These are phyloP conservation scores for Malthinus seriepunctatus DNA, from an alignment of 2,888 invertebrate species.

Conservation along the genomic window DNA sequence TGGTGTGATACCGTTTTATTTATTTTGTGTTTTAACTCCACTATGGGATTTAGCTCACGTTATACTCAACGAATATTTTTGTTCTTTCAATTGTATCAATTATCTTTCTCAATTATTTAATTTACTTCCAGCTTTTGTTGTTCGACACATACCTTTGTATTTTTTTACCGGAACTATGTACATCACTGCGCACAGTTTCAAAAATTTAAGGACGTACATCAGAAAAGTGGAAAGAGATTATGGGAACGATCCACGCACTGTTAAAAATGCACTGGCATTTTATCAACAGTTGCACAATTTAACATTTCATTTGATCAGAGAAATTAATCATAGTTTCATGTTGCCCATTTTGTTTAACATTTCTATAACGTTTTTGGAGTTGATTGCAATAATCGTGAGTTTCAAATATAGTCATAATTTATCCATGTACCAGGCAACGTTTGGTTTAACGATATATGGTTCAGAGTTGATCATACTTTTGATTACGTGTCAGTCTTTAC, in stretches of 20 bases:
- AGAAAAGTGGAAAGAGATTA: not conserved
- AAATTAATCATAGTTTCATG: not conserved
- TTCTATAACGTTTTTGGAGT: constrained; percentile 9
- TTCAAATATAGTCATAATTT: constrained; percentile 6
- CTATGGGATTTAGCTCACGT: not conserved
- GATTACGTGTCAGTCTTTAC: not conserved
- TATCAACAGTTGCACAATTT: not conserved
- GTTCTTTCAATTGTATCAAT: not conserved
- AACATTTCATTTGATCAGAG: not conserved
- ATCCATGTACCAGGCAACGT: not conserved
- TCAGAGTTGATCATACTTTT: not conserved
- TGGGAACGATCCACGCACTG: not conserved
- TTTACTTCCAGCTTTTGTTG: not conserved
- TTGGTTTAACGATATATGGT: constrained; percentile 6
- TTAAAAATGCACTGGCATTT: not conserved
- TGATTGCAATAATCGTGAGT: constrained; percentile 1
- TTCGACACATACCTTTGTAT: constrained; percentile 7
- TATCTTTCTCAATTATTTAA: constrained; percentile 1
- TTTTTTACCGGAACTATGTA: constrained; percentile 4
- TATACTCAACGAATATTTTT: not conserved
- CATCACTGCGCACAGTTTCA: not conserved
- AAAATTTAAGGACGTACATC: not conserved
- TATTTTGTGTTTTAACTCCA: not conserved
- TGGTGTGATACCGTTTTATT: constrained; percentile 6
- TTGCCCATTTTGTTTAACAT: constrained; percentile 3